Evolutionary conservation across 2,797 vertebrate species (phyloP).

Genomic region (Danio aesculapii): DNA sequence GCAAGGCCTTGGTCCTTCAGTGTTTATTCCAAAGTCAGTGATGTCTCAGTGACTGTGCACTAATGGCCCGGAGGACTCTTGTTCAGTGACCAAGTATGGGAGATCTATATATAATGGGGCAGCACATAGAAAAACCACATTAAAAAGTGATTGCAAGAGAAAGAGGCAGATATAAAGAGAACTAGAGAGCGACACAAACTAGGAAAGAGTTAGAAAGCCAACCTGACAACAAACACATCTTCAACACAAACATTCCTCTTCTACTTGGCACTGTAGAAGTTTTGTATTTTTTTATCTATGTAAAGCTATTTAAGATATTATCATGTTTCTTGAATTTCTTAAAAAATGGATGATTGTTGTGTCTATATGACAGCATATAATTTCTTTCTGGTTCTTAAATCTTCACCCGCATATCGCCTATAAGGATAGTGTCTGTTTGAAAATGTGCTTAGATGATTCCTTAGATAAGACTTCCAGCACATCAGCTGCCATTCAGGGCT

Average conservation of each 20-base stretch:
- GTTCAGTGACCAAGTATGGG: slow-evolving; percentile 40
- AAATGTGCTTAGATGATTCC: no score
- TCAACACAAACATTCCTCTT: slow-evolving; percentile 58
- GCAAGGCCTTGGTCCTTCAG: slow-evolving; percentile 49
- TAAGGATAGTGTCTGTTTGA: no score
- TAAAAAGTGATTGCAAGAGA: slow-evolving; percentile 65
- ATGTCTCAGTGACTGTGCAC: slow-evolving; percentile 44
- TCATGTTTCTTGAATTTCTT: not conserved
- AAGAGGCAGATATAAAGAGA: slow-evolving; percentile 38
- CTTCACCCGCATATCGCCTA: no score
- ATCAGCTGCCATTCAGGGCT: no score
- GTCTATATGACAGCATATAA: no score
- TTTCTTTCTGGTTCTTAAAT: no score
- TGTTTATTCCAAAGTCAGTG: slow-evolving; percentile 17
- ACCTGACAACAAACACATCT: slow-evolving; percentile 62
- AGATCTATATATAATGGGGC: slow-evolving; percentile 53
- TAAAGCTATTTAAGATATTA: not conserved
- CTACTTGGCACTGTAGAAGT: slow-evolving; percentile 60
- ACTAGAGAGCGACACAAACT: slow-evolving; percentile 33
- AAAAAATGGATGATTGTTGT: no score
- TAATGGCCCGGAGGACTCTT: slow-evolving; percentile 43
- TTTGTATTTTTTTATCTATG: slow-evolving; percentile 32
- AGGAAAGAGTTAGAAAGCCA: slow-evolving; percentile 54
- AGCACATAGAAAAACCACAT: slow-evolving; percentile 55
- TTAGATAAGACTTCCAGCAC: no score